These are phyloP conservation scores for Vesta saturnalis DNA, from an alignment of 2,888 invertebrate genomes.

Conservation along the genomic window DNA sequence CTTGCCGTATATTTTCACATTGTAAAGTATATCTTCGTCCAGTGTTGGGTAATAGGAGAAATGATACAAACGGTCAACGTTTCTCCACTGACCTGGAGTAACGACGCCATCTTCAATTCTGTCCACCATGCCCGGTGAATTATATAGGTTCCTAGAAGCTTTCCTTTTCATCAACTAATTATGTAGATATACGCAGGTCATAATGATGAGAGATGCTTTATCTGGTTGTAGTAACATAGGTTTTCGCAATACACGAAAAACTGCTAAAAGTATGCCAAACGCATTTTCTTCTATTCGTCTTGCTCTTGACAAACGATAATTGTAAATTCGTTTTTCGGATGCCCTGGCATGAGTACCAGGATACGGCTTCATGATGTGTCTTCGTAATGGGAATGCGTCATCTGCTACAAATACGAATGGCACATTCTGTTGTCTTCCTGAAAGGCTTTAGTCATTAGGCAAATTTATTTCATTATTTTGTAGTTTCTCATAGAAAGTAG, in stretches of 20 bases:
- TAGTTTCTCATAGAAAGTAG: slow-evolving; percentile 4
- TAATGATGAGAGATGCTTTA: slow-evolving; percentile 6
- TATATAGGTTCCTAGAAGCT: slow-evolving; percentile 2
- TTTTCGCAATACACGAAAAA: slow-evolving; percentile 10
- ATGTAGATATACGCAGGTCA: background rate
- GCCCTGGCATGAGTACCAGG: background rate
- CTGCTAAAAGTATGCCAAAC: slow-evolving; percentile 9
- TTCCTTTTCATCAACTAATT: background rate
- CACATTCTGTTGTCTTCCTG: no score
- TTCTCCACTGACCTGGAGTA: background rate
- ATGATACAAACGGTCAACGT: background rate
- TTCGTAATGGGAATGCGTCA: background rate
- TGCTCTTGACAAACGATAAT: no score
- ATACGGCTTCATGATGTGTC: slow-evolving; percentile 1
- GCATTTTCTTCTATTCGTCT: background rate
- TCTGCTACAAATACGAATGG: no score
- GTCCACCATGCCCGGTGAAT: no score
- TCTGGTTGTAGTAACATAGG: slow-evolving; percentile 9
- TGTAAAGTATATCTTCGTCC: background rate
- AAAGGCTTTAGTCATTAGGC: no score
- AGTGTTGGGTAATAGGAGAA: background rate
- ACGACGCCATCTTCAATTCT: no score
- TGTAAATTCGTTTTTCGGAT: background rate
- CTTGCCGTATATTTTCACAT: background rate
- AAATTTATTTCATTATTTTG: slow-evolving; percentile 3